Evolutionary conservation across 1,140 invertebrate species (phyloP).

Genomic region (Pseudobourletiella spinata): DNA sequence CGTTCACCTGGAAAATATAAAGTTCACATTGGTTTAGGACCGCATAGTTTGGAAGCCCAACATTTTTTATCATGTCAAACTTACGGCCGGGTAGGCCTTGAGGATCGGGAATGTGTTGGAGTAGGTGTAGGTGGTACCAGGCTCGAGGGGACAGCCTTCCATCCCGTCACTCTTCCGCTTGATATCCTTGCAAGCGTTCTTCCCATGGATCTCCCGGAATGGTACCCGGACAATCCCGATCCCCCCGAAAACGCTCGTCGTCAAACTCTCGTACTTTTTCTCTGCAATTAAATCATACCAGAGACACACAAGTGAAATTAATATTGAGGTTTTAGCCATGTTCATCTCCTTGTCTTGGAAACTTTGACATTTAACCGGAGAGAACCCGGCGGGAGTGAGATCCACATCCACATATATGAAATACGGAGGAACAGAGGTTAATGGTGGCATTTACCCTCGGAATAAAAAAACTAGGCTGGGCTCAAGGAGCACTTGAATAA

Average conservation of each 20-base stretch:
- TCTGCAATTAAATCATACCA: slow-evolving; percentile 19
- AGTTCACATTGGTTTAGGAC: too few relatives aligned
- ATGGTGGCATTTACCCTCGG: too few relatives aligned
- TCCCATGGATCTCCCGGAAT: slow-evolving; percentile 35
- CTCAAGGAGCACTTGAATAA: too few relatives aligned
- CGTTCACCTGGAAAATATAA: slow-evolving; percentile 30
- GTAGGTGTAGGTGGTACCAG: slow-evolving; percentile 33
- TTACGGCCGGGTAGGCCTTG: slow-evolving; percentile 36
- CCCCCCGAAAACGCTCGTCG: slow-evolving; percentile 34
- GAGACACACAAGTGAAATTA: background rate
- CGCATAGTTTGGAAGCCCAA: too few relatives aligned
- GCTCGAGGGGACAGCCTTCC: slow-evolving; percentile 27
- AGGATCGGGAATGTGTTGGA: slow-evolving; percentile 36
- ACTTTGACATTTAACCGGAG: too few relatives aligned
- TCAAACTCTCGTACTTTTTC: slow-evolving; percentile 29
- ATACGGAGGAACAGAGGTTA: too few relatives aligned
- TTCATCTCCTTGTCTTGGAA: too few relatives aligned
- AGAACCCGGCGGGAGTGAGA: too few relatives aligned
- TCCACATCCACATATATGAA: too few relatives aligned
- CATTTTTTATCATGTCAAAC: background rate
- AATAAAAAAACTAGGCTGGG: too few relatives aligned
- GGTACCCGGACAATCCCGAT: slow-evolving; percentile 35
- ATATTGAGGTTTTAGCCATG: too few relatives aligned
- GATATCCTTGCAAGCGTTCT: slow-evolving; percentile 34
- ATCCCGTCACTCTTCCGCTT: slow-evolving; percentile 16